Conservation (phyloP, 2,888 invertebrate genomes). For the Phyllotreta cruciferae region DNA sequence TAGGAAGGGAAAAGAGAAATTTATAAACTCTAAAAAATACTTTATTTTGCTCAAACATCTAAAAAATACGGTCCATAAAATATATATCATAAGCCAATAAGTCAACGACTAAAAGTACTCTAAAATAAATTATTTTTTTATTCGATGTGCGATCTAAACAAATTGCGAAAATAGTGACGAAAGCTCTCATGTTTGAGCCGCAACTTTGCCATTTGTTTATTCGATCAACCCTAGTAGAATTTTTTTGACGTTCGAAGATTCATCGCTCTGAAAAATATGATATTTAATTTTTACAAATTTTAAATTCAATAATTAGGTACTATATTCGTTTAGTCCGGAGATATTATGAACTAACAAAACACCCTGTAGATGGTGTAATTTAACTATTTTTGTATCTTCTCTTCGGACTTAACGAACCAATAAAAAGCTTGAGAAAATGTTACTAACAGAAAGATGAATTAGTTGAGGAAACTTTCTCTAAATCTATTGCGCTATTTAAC, state of each 20-base stretch:
- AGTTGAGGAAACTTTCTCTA: background rate
- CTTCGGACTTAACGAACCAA: too few species aligned
- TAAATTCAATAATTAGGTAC: too few species aligned
- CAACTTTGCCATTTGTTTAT: constrained; percentile 31
- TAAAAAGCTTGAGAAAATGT: too few species aligned
- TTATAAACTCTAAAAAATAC: background rate
- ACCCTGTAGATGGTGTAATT: too few species aligned
- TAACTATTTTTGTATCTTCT: too few species aligned
- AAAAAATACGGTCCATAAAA: constrained; percentile 21
- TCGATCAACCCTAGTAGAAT: constrained; percentile 73
- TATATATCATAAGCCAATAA: constrained; percentile 9
- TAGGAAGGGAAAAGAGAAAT: background rate
- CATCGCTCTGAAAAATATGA: constrained; percentile 72
- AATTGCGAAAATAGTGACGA: background rate
- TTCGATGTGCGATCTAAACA: constrained; percentile 12
- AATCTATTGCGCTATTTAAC: constrained; percentile 9
- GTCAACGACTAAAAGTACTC: background rate
- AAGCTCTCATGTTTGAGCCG: constrained; percentile 11
- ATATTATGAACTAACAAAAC: too few species aligned
- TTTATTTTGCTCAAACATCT: constrained; percentile 21
- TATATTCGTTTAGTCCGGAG: too few species aligned
- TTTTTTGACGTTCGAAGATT: constrained; percentile 86
- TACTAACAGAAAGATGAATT: constrained; percentile 1
- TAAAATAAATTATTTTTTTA: constrained; percentile 5
- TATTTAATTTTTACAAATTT: background rate